Percentiles rank a stretch among this genome's conserved stretches.
phyloP scores from a whole-genome alignment of 2,113 vertebrate genomes.

The Phyllostomus discolor region DNA sequence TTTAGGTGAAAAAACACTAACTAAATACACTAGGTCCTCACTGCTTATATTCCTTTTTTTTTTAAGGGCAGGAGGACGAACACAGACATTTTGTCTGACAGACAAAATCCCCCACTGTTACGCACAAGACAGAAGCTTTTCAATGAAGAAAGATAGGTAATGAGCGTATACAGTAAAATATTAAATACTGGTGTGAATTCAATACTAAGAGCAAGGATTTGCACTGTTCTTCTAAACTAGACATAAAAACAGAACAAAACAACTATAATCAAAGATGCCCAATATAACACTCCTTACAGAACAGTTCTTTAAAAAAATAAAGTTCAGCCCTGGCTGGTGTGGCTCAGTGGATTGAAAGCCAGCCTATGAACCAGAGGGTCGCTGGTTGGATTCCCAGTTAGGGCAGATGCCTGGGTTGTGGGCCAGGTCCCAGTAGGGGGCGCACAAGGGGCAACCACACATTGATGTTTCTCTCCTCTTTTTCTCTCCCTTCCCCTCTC shows the following conservation, averaged over 20 bases:
- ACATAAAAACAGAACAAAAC: background rate
- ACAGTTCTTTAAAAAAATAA: background rate
- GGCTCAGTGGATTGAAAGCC: too few relatives aligned
- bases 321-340: too few relatives aligned
- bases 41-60: background rate
- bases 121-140: conserved; percentile 3
- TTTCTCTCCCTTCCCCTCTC: too few relatives aligned
- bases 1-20: background rate
- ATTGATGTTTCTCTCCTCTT: too few relatives aligned
- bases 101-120: background rate
- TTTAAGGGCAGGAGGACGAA: background rate
- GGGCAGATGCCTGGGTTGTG: too few relatives aligned
- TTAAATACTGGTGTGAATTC: conserved; percentile 19
- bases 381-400: too few relatives aligned
- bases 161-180: background rate
- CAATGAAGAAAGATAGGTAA: background rate
- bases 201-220: background rate
- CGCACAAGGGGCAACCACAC: too few relatives aligned
- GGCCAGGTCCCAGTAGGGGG: too few relatives aligned
- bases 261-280: background rate
- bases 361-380: too few relatives aligned
- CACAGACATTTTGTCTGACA: background rate
- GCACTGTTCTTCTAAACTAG: background rate
- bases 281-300: background rate
- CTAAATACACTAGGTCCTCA: background rate